phyloP scores from a whole-genome alignment of 2,113 vertebrate species.

The Ploceus nigricollis region DNA sequence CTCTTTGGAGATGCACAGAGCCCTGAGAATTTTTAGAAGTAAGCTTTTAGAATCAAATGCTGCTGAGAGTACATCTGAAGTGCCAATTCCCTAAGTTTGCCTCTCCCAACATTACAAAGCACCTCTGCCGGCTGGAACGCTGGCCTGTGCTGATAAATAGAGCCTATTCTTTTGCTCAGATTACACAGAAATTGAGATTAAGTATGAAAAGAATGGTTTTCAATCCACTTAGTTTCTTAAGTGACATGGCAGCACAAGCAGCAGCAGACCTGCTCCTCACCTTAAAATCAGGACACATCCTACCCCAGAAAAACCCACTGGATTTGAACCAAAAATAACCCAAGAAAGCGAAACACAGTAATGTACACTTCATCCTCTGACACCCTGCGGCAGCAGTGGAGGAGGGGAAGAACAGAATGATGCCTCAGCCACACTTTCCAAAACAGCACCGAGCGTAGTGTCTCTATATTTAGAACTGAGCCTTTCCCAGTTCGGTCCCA shows the following conservation, averaged over 20 bases:
- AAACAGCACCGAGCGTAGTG: background rate
- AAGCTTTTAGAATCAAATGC: background rate
- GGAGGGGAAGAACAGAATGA: background rate
- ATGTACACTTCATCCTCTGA: background rate
- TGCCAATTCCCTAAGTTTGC: background rate
- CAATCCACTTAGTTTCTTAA: background rate
- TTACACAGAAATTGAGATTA: background rate
- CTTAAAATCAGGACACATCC: conserved; percentile 20
- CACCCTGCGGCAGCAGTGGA: background rate
- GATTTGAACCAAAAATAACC: background rate
- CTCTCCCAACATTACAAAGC: background rate
- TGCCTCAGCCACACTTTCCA: conserved; percentile 34
- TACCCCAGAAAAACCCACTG: background rate
- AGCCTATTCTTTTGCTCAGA: background rate
- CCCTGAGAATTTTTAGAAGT: background rate
- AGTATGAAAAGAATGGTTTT: background rate
- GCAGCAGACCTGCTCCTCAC: background rate
- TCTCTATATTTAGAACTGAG: background rate
- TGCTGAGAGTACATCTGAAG: background rate
- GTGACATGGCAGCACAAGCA: background rate
- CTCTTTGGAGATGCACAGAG: background rate
- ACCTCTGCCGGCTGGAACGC: background rate
- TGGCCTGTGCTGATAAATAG: background rate
- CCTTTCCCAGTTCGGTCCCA: background rate
- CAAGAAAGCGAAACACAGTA: background rate